Evolutionary conservation across 2,888 invertebrate genomes (phyloP).

Genomic region (Cosmia pyralina): DNA sequence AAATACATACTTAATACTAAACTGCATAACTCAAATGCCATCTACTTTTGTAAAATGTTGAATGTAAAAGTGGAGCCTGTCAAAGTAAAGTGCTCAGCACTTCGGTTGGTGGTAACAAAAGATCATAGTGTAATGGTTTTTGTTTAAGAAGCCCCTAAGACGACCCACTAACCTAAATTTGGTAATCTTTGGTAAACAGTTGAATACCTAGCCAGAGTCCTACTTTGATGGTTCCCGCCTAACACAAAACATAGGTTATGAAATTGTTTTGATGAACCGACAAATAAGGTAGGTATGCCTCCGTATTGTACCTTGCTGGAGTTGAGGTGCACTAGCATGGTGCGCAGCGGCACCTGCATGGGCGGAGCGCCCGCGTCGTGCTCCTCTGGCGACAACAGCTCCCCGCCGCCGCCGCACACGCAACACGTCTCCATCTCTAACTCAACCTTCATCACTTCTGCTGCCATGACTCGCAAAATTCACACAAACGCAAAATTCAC

Average conservation of each 20-base stretch:
- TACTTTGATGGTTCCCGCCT: slow-evolving; percentile 8
- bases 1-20: background rate
- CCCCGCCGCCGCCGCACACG: slow-evolving; percentile 79
- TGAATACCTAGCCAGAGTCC: background rate
- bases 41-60: background rate
- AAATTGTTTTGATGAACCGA: slow-evolving; percentile 17
- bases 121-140: background rate
- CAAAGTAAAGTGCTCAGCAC: background rate
- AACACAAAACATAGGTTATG: slow-evolving; percentile 29
- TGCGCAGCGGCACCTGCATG: slow-evolving; percentile 77
- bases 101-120: background rate
- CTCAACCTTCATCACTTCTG: slow-evolving; percentile 79
- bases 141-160: too few species aligned
- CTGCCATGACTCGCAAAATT: slow-evolving; percentile 63
- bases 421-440: slow-evolving; percentile 77
- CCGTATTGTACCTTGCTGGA: slow-evolving; percentile 79
- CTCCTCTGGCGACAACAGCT: slow-evolving; percentile 82
- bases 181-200: background rate
- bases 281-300: too few species aligned
- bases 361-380: slow-evolving; percentile 79
- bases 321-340: slow-evolving; percentile 84
- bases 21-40: background rate
- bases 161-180: too few species aligned
- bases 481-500: background rate
- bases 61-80: background rate